Percentiles rank a stretch among this genome's conserved stretches.
Evolutionary conservation across 1,140 invertebrate genomes (phyloP).

Genomic region (Streblospio benedicti): DNA sequence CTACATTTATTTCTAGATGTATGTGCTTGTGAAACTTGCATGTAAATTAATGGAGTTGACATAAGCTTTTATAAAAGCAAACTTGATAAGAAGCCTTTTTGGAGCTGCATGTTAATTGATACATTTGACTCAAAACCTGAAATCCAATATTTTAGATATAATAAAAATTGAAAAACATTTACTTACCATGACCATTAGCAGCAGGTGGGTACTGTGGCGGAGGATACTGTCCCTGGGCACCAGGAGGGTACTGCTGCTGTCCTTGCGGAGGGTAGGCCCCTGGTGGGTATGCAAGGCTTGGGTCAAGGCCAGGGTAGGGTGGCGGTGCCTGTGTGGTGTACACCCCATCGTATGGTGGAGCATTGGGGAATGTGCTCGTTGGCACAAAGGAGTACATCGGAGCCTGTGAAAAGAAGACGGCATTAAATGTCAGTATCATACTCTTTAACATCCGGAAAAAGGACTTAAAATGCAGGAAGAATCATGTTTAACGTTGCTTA

Average conservation of each 20-base stretch:
- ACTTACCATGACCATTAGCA: neutral
- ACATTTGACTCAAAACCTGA: neutral
- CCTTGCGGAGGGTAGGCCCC: neutral
- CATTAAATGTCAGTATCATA: too few species aligned
- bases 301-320: conserved; percentile 78
- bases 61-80: neutral
- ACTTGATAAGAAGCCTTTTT: neutral
- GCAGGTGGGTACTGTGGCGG: neutral
- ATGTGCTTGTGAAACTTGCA: too few species aligned
- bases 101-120: neutral
- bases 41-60: too few species aligned
- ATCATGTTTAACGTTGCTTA: too few species aligned
- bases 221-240: neutral
- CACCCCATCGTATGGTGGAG: conserved; percentile 71
- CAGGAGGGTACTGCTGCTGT: neutral
- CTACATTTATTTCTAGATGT: too few species aligned
- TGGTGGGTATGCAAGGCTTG: conserved; percentile 20
- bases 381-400: conserved; percentile 85
- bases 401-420: too few species aligned
- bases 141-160: neutral
- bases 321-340: conserved; percentile 87
- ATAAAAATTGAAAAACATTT: neutral
- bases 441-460: too few species aligned
- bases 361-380: conserved; percentile 62
- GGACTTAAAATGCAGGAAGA: too few species aligned